These are phyloP conservation scores for Capricornis sumatraensis DNA, from an alignment of 2,113 vertebrate genomes.

Conservation along the genomic window DNA sequence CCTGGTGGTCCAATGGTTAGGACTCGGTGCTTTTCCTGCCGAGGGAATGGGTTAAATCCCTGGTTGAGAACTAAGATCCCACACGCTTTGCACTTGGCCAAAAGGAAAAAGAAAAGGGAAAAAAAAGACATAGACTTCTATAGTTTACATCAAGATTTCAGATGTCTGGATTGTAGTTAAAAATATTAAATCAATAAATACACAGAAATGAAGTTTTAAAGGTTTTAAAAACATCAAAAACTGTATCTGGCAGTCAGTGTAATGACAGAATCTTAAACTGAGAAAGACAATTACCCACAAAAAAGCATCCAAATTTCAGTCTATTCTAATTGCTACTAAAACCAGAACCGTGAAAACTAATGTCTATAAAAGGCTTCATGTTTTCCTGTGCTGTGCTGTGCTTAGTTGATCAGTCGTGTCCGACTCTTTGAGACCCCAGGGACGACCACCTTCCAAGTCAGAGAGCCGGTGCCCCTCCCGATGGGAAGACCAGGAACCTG, in stretches of 20 bases:
- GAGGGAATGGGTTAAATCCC: background rate
- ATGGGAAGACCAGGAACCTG: background rate
- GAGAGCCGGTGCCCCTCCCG: background rate
- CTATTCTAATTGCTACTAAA: background rate
- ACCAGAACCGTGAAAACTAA: background rate
- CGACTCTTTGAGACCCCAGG: background rate
- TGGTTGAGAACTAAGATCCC: background rate
- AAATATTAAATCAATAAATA: background rate
- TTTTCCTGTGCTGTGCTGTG: background rate
- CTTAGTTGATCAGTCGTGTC: background rate
- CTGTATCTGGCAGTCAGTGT: background rate
- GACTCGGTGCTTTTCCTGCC: background rate
- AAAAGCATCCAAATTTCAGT: background rate
- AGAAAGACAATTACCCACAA: background rate
- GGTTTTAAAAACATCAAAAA: background rate
- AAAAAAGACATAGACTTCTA: background rate
- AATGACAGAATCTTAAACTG: background rate
- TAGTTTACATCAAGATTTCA: background rate
- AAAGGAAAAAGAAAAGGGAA: background rate
- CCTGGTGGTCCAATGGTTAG: background rate
- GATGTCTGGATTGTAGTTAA: background rate
- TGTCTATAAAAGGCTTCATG: background rate
- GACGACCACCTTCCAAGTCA: background rate
- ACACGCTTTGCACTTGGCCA: rapidly evolving
- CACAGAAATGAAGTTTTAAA: background rate